Base-by-base conservation (phyloP, 2,888 invertebrate species). In the Drosophila cyrtoloma region DNA sequence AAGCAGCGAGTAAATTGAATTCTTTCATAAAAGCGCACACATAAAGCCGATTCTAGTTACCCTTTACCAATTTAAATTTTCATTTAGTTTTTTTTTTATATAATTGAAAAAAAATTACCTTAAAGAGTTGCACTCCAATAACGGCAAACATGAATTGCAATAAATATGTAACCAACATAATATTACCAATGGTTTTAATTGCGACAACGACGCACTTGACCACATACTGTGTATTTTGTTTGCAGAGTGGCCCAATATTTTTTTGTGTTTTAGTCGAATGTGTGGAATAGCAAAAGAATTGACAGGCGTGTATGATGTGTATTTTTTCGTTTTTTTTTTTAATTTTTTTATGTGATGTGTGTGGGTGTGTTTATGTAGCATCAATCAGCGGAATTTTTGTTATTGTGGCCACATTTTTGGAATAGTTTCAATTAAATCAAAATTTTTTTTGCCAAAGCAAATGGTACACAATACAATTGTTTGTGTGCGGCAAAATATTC, bases 61-160 rank as follows among this genome's bases (percentile, higher is more conserved):
- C 88, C 86, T 91, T 75, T 57, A 73, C 88, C 85, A 74, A 71
- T 42, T 50, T 59, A 22, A 68, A 39, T 50, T 59, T 77, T 57
- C 56, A 72, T 82, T 80, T 70, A 77, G 78, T 70, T 62, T 35
- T 7, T 37, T 47, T 63, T 63, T 77, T 60, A 79, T 71, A 75
- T 75, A 77, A 81, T 89, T 81, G 69, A 79, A 81, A 76, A 75
- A 75, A 85, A 86, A 91, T 93, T 93, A 93, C 93, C 93, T 99
- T 99, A 96, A 99, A 99, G 92, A 99, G 96, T 95, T 99, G 99
- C 94, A 99, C 99, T 95, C 99, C 99, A 94, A 99, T 99, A 94
- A 99, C 99, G 95, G 99, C 99, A 95, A 99, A 99, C 99, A 99
- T 99, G 96, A 99, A 99, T 96, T 99, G 98, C 94, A 99, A 97